Evolutionary conservation across 2,113 vertebrate genomes (phyloP).

Genomic region (Microcebus lehilahytsara): DNA sequence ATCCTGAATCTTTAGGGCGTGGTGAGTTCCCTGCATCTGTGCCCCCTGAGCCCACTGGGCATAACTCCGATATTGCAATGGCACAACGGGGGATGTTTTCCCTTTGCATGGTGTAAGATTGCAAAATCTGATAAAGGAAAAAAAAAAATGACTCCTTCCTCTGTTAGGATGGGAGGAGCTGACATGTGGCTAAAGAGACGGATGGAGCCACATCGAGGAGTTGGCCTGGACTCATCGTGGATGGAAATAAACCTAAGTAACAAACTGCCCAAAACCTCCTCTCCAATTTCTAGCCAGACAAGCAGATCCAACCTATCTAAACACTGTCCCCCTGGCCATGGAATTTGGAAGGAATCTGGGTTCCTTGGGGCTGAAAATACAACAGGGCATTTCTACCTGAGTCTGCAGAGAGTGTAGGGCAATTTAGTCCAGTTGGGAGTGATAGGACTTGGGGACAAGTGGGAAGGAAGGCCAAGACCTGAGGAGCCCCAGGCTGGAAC

Average conservation of each 20-base stretch:
- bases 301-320: not conserved
- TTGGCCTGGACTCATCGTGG: not conserved
- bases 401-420: not conserved
- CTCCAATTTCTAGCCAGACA: not conserved
- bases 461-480: not conserved
- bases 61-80: not conserved
- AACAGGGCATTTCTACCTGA: not conserved
- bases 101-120: not conserved
- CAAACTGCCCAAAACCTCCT: not conserved
- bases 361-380: not conserved
- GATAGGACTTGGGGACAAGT: not conserved
- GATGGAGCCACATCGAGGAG: fast-evolving
- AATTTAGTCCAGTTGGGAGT: not conserved
- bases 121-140: not conserved
- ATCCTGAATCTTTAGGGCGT: not conserved
- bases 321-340: too few relatives aligned
- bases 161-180: not conserved
- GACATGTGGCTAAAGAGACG: not conserved
- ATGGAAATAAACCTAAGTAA: not conserved
- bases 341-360: not conserved
- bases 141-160: not conserved
- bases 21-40: not conserved
- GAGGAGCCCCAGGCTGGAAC: not conserved
- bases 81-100: not conserved
- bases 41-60: not conserved